Base-by-base conservation (phyloP, 2,888 invertebrate genomes). In the Eurytoma adleriae region DNA sequence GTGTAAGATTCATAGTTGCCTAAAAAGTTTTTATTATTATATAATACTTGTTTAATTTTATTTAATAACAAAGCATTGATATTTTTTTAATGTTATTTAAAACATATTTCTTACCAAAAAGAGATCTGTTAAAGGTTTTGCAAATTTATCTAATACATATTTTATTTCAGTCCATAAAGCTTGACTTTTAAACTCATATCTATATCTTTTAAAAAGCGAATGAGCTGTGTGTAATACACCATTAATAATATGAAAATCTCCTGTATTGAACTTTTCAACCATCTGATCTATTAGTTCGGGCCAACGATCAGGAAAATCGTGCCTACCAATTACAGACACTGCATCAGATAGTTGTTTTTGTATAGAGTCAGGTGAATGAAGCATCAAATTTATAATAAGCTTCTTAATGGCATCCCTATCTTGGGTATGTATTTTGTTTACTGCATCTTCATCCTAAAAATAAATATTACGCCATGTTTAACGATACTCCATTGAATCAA, bases 231-330 rank as follows among this genome's bases (percentile, higher is more conserved):
- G 94, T 13, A 99, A 92, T 0, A 99, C 95, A 0, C 99, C 99
- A 89, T 99, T 98, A 82, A 99, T 98, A 0, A 98, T 93, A 89
- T 97, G 95, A 90, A 99, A 98, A 91, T 99, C 98, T 62, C 97
- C 95, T 79, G 96, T 95, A 62, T 94, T 93, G 91, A 99, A 98
- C 88, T 98, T 97, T 68, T 95, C 95, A 14, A 99, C 96, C 96
- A 99, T 97, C 90, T 98, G 96, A 54, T 96, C 94, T 40, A 99
- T 95, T 1, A 99, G 93, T 83, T 95, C 95, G 0, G 97, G 98
- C 99, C 99, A 99, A 89, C 98, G 97, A 82, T 95, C 94, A 0
- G 99, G 99, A 89, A 99, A 99, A 92, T 99, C 99, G 85, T 96
- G 95, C 88, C 96, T 95, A n/a, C 99, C 99, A 80, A 99, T 98